These are phyloP conservation scores for Hypotaenidia philippensis DNA, from an alignment of 2,797 vertebrate species.

Conservation along the genomic window DNA sequence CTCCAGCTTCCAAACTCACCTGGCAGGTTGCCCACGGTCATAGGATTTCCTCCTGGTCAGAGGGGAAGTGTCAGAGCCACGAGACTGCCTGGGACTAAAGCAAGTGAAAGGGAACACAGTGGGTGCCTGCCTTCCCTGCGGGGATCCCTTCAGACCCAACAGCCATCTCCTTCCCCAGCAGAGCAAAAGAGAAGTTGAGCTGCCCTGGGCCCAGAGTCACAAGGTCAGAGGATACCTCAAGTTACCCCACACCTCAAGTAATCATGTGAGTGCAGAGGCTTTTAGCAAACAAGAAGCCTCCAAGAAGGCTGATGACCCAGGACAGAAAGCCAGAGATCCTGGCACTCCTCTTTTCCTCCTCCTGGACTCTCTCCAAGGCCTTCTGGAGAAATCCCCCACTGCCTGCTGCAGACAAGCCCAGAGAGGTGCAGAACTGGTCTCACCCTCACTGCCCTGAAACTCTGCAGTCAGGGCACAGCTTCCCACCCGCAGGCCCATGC, in stretches of 20 bases:
- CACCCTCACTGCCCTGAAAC: background rate
- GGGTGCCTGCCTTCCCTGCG: background rate
- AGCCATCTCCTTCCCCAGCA: background rate
- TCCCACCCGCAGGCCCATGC: background rate
- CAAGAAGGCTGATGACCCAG: background rate
- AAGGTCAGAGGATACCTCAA: background rate
- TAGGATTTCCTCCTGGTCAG: slow-evolving; percentile 94
- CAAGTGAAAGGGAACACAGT: background rate
- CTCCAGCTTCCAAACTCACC: slow-evolving; percentile 76
- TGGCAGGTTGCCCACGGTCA: slow-evolving; percentile 89
- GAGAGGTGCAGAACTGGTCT: background rate
- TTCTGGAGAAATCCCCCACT: background rate
- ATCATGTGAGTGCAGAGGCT: fast-evolving
- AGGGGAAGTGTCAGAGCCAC: slow-evolving; percentile 91
- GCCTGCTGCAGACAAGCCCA: background rate
- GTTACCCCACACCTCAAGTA: background rate
- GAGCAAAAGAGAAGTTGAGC: background rate
- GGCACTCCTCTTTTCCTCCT: background rate
- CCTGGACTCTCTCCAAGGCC: background rate
- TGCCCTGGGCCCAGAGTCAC: background rate
- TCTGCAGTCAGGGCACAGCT: background rate
- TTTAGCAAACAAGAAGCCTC: background rate
- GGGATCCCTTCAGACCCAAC: background rate
- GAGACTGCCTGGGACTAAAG: slow-evolving; percentile 93
- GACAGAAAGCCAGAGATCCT: background rate